Evolutionary conservation across 1,140 invertebrate genomes (phyloP).

Genomic region (Euwallacea similis): DNA sequence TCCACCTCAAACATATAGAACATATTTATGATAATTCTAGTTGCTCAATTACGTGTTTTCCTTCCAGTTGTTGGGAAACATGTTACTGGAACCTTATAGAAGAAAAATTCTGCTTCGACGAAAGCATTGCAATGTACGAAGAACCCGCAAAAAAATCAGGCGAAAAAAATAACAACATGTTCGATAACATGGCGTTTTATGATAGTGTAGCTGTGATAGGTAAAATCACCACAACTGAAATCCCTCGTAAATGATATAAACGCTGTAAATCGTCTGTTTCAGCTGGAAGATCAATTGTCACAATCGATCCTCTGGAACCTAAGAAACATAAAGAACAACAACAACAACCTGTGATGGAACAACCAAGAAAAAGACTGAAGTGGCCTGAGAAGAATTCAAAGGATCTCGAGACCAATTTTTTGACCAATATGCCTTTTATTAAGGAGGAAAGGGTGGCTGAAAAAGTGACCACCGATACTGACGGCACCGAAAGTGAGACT

Average conservation of each 20-base stretch:
- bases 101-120: conserved; percentile 51
- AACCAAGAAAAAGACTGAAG: conserved; percentile 41
- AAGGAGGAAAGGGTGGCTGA: conserved; percentile 18
- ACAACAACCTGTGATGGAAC: conserved; percentile 34
- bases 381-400: conserved; percentile 39
- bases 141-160: conserved; percentile 42
- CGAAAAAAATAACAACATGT: conserved; percentile 50
- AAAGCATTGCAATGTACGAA: conserved; percentile 50
- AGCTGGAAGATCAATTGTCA: conserved; percentile 47
- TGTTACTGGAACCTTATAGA: conserved; percentile 51
- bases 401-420: conserved; percentile 21
- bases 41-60: conserved; percentile 1
- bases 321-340: conserved; percentile 32
- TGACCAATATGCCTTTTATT: conserved; percentile 18
- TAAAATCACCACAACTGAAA: not conserved
- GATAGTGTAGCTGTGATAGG: conserved; percentile 51
- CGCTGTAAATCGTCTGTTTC: no score
- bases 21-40: not conserved
- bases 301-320: conserved; percentile 47
- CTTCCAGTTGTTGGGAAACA: conserved; percentile 50
- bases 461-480: conserved; percentile 23
- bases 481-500: conserved; percentile 32
- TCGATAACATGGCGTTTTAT: conserved; percentile 51
- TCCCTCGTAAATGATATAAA: no score
- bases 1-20: not conserved